A percentile compares a stretch with the other conserved stretches of the same genome.
phyloP scores from a whole-genome alignment of 2,888 invertebrate species.

The Dioctria linearis region DNA sequence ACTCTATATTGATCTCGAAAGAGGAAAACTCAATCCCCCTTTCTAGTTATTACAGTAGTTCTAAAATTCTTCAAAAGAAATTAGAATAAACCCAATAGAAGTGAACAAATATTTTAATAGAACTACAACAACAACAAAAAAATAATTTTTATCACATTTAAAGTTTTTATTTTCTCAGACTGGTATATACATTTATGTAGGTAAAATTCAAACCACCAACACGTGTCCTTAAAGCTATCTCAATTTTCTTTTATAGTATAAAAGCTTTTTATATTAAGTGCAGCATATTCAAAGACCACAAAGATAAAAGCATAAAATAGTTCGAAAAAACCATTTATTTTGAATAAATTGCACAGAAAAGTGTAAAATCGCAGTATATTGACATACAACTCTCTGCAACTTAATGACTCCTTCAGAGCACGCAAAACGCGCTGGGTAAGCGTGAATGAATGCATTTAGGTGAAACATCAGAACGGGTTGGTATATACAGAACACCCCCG shows the following conservation, averaged over 20 bases:
- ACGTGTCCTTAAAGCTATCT: neutral
- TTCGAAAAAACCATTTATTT: neutral
- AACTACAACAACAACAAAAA: too few relatives aligned
- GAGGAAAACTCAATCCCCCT: too few relatives aligned
- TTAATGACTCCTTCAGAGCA: slow-evolving; percentile 34
- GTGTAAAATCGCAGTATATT: slow-evolving; percentile 29
- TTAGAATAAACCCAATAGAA: too few relatives aligned
- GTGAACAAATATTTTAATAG: too few relatives aligned
- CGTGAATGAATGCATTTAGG: slow-evolving; percentile 34
- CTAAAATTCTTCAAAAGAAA: too few relatives aligned
- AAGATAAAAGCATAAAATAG: neutral
- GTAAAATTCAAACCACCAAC: neutral
- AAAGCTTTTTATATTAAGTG: slow-evolving; percentile 19
- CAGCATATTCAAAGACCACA: neutral
- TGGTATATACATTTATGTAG: too few relatives aligned
- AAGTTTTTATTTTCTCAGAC: too few relatives aligned
- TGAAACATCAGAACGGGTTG: slow-evolving; percentile 11
- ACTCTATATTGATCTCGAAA: too few relatives aligned
- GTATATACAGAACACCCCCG: slow-evolving; percentile 5
- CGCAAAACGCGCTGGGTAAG: slow-evolving; percentile 34
- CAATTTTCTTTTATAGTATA: neutral
- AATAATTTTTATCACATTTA: too few relatives aligned
- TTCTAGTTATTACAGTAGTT: too few relatives aligned
- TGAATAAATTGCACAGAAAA: neutral
- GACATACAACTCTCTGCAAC: slow-evolving; percentile 11